Evolutionary conservation across 2,888 invertebrate genomes (phyloP).

Genomic region (Acleris emargana): DNA sequence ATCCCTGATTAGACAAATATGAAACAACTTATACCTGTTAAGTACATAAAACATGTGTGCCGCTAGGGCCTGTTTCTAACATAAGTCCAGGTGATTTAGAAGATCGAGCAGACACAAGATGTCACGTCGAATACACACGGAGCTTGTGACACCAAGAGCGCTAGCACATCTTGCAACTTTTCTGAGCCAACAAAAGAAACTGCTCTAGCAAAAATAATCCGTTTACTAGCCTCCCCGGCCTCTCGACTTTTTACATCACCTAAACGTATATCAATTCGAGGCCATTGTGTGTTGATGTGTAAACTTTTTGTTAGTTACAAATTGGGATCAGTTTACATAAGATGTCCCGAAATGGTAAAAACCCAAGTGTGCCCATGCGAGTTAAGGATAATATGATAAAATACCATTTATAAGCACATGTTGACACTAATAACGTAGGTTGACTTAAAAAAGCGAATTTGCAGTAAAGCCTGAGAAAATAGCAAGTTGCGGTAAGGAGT

Average conservation of each 20-base stretch:
- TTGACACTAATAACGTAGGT: not conserved
- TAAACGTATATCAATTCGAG: too few species aligned
- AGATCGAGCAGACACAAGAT: too few species aligned
- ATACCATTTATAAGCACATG: not conserved
- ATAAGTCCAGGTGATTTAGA: not conserved
- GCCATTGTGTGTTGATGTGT: not conserved
- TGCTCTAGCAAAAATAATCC: too few species aligned
- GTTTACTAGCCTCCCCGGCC: too few species aligned
- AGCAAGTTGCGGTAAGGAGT: too few species aligned
- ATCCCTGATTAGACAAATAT: not conserved
- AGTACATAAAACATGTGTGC: not conserved
- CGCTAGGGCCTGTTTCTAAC: not conserved
- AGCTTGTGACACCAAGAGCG: too few species aligned
- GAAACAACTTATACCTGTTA: not conserved
- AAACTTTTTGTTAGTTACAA: slow-evolving; percentile 16
- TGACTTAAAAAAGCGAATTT: too few species aligned
- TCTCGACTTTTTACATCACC: too few species aligned
- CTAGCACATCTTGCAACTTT: too few species aligned
- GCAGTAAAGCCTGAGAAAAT: too few species aligned
- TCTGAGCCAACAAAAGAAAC: too few species aligned
- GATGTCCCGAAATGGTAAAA: slow-evolving; percentile 23
- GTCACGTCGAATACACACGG: too few species aligned
- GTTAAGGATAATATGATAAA: not conserved
- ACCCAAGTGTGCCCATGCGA: not conserved
- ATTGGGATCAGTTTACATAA: slow-evolving; percentile 71